These are phyloP conservation scores for Pelusios castaneus DNA, from an alignment of 2,113 vertebrate genomes.

Conservation along the genomic window DNA sequence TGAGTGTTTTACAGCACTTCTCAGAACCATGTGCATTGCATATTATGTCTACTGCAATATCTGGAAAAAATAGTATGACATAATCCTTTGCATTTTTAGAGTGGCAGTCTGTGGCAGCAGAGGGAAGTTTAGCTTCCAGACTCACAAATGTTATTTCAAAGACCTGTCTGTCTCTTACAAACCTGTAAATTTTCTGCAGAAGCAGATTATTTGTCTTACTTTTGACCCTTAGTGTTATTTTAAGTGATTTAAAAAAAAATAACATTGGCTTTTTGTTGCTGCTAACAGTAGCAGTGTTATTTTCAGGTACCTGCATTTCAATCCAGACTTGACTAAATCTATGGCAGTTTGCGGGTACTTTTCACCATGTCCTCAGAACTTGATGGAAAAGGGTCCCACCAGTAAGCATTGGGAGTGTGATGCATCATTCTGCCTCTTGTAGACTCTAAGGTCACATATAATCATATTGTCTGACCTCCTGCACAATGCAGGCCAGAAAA, in stretches of 20 bases:
- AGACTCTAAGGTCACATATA: too few relatives aligned
- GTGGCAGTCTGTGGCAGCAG: background rate
- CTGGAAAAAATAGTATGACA: background rate
- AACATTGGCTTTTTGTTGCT: background rate
- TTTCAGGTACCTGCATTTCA: background rate
- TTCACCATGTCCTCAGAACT: background rate
- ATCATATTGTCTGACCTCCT: too few relatives aligned
- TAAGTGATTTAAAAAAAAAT: background rate
- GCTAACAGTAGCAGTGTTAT: background rate
- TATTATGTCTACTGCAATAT: fast-evolving
- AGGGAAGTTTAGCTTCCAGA: background rate
- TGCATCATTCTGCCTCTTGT: background rate
- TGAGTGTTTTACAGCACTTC: background rate
- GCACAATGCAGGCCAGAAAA: too few relatives aligned
- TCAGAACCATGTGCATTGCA: fast-evolving
- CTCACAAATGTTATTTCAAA: background rate
- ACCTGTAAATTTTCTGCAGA: background rate
- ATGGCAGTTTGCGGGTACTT: background rate
- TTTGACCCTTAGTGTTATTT: background rate
- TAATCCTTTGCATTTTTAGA: background rate
- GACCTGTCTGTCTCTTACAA: background rate
- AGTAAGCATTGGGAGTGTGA: background rate
- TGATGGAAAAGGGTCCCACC: background rate
- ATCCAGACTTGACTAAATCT: background rate
- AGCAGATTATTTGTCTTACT: background rate